Evolutionary conservation across 2,113 vertebrate genomes (phyloP).

Genomic region (Sinocyclocheilus rhinocerous): DNA sequence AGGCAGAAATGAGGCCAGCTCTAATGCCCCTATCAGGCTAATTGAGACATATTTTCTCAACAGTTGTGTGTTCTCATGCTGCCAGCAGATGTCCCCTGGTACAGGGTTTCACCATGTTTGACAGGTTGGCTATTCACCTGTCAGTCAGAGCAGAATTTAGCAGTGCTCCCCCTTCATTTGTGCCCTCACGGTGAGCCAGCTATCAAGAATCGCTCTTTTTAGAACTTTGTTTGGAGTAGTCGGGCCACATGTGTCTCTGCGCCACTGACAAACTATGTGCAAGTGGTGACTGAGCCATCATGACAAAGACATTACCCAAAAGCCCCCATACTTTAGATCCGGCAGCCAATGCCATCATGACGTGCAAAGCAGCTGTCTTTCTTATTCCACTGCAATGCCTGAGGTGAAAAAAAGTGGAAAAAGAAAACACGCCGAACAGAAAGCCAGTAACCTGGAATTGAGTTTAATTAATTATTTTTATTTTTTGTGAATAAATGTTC

Average conservation of each 20-base stretch:
- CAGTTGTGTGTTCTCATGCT: constrained; percentile 76
- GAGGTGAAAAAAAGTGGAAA: not conserved
- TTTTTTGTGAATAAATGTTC: no score
- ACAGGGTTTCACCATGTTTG: constrained; percentile 67
- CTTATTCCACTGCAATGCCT: not conserved
- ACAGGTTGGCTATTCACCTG: constrained; percentile 47
- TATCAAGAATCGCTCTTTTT: constrained; percentile 66
- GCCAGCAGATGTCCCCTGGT: constrained; percentile 76
- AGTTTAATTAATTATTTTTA: not conserved
- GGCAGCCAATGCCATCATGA: constrained; percentile 42
- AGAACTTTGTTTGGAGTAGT: constrained; percentile 79
- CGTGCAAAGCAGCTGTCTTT: constrained; percentile 51
- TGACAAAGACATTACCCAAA: constrained; percentile 58
- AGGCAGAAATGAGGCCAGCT: not conserved
- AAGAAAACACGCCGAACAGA: not conserved
- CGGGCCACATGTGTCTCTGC: constrained; percentile 72
- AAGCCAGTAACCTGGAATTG: not conserved
- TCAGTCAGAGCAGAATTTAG: constrained; percentile 43
- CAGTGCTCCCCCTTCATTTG: constrained; percentile 68
- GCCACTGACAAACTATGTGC: constrained; percentile 72
- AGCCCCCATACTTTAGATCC: constrained; percentile 40
- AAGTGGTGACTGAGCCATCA: constrained; percentile 62
- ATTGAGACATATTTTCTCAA: constrained; percentile 78
- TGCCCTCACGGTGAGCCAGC: constrained; percentile 68
- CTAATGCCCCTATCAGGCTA: constrained; percentile 69